phyloP scores from a whole-genome alignment of 1,140 invertebrate species.

The Ostrea edulis region DNA sequence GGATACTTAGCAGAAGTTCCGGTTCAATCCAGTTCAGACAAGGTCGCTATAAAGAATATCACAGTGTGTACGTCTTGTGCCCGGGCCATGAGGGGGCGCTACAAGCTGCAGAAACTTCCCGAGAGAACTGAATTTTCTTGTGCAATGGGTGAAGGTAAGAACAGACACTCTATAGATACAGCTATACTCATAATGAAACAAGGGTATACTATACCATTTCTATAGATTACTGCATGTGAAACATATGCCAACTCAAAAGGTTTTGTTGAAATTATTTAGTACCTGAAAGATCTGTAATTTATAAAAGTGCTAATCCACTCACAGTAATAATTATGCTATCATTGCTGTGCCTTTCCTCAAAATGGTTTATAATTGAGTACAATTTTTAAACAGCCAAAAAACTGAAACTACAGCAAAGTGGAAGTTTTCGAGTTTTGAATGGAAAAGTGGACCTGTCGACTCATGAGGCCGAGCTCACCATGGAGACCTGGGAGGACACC shows the following conservation, averaged over 20 bases:
- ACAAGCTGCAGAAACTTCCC: slow-evolving; percentile 71
- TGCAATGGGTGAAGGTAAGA: slow-evolving; percentile 78
- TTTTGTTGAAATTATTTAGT: too few species aligned
- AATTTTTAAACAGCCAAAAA: slow-evolving; percentile 70
- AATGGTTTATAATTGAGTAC: too few species aligned
- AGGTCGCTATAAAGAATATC: slow-evolving; percentile 57
- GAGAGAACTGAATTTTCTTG: slow-evolving; percentile 74
- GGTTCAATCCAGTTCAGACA: slow-evolving; percentile 48
- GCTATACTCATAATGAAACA: neutral
- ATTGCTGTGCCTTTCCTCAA: too few species aligned
- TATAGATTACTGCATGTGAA: too few species aligned
- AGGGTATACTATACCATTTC: too few species aligned
- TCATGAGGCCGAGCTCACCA: slow-evolving; percentile 75
- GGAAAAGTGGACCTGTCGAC: slow-evolving; percentile 78
- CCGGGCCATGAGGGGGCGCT: slow-evolving; percentile 76
- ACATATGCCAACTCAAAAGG: too few species aligned
- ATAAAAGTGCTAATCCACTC: too few species aligned
- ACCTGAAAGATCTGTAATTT: too few species aligned
- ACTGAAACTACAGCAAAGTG: slow-evolving; percentile 71
- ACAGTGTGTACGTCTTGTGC: slow-evolving; percentile 78
- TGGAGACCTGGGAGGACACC: slow-evolving; percentile 74
- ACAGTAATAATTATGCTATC: too few species aligned
- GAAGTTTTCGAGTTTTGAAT: slow-evolving; percentile 77
- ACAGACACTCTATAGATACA: neutral
- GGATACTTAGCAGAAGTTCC: slow-evolving; percentile 74